Conservation (phyloP, 1,140 invertebrate species). For the Bombus pascuorum region DNA sequence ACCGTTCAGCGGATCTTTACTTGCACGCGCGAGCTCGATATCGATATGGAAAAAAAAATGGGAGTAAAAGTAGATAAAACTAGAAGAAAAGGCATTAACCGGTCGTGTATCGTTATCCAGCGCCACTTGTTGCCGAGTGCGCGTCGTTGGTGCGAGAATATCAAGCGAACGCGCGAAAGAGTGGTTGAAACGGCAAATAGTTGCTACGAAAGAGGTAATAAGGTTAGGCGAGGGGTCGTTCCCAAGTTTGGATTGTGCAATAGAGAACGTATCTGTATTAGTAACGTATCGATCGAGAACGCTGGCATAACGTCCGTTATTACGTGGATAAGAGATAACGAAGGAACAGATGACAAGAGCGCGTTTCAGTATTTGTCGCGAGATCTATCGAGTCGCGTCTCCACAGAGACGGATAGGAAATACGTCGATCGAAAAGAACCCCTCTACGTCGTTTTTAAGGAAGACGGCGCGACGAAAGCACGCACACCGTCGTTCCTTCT, state of each 20-base stretch:
- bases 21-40: background rate
- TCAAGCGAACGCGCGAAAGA: background rate
- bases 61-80: too few species aligned
- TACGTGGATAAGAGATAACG: too few species aligned
- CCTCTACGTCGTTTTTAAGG: background rate
- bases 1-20: too few species aligned
- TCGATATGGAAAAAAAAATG: background rate
- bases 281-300: background rate
- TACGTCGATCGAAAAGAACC: background rate
- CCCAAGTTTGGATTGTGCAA: background rate
- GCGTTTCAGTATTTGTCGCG: background rate
- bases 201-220: too few species aligned
- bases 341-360: background rate
- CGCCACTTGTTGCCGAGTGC: slow-evolving; percentile 52
- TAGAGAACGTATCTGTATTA: background rate
- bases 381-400: background rate
- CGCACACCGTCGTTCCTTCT: too few species aligned
- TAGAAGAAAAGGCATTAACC: too few species aligned
- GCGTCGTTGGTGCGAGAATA: slow-evolving; percentile 15
- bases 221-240: background rate
- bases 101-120: slow-evolving; percentile 13
- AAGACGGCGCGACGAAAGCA: slow-evolving; percentile 1
- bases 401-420: slow-evolving; percentile 1
- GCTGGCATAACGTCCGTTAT: background rate
- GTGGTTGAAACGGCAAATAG: background rate